Base-by-base conservation (phyloP, 2,888 invertebrate genomes). In the Parnassius glacialis region DNA sequence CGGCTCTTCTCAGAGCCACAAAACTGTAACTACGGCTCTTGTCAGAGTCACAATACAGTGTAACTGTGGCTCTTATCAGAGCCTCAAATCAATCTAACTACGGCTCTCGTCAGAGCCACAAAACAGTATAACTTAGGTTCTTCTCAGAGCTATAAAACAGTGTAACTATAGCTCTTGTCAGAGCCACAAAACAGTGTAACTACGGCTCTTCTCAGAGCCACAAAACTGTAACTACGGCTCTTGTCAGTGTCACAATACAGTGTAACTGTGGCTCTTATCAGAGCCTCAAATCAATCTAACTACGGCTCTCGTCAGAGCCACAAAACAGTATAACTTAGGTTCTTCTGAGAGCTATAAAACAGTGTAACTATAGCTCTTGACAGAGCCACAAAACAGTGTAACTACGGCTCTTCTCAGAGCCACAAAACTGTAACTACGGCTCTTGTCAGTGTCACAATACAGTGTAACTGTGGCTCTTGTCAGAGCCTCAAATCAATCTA, bases 51-150 rank as follows among this genome's bases (percentile, higher is more conserved):
- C 13, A 44, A 52, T 52, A 43, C 52, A 57, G 52, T 41, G 20
- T 20, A 20, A 59, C 53, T 48, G 61, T 20, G 50, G 60, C 52
- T 57, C 48, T 60, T 63, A 41, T 65, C 65, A 66, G 51, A 57
- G 47, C 58, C 20, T 55, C 12, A 13, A 10, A 59, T 20, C 47
- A 53, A 34, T 65, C 59, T 66, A 65, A 64, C 65, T 50, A 61
- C 11, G 56, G 42, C 52, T 56, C 53, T 62, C 65, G 12, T 63
- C n/a, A 64, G 63, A 54, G 55, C 56, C 54, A 47, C 16, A 43
- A 51, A 50, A 10, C 34, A 48, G 25, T 59, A 59, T 57, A 45
- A 61, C 57, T 50, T 45, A 11, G 11, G 51, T 52, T 57, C 50
- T 59, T 55, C 48, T 61, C 43, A 57, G 53, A 59, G 45, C 59